These are phyloP conservation scores for Achlya flavicornis DNA, from an alignment of 2,888 invertebrate species.

Conservation along the genomic window DNA sequence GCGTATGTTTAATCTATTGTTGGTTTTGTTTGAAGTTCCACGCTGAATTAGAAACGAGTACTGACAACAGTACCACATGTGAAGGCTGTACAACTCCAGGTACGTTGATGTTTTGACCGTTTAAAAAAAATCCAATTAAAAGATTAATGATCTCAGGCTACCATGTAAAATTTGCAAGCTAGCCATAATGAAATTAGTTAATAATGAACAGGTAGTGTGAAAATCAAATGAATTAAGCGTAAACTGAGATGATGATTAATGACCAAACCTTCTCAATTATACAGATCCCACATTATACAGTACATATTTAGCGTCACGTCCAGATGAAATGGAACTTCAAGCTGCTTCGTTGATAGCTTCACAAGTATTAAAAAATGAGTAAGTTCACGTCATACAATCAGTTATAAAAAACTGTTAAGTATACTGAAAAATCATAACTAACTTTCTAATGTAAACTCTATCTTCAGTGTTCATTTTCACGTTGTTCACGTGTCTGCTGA, in stretches of 20 bases:
- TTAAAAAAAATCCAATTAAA: not conserved
- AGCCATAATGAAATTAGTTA: too few species aligned
- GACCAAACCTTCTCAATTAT: slow-evolving; percentile 14
- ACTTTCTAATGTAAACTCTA: not conserved
- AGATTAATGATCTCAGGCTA: not conserved
- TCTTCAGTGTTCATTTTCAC: slow-evolving; percentile 83
- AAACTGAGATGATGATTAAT: not conserved
- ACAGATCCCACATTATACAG: slow-evolving; percentile 78
- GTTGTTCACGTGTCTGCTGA: slow-evolving; percentile 86
- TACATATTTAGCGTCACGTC: slow-evolving; percentile 84
- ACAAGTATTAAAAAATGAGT: slow-evolving; percentile 79
- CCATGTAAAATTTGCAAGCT: too few species aligned
- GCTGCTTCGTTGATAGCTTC: slow-evolving; percentile 84
- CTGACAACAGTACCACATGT: slow-evolving; percentile 30
- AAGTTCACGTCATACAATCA: slow-evolving; percentile 34
- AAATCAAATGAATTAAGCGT: not conserved
- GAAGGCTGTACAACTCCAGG: slow-evolving; percentile 40
- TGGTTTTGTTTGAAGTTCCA: slow-evolving; percentile 83
- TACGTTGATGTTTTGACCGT: slow-evolving; percentile 18
- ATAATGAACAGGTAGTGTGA: not conserved
- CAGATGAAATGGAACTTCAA: slow-evolving; percentile 85
- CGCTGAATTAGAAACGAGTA: slow-evolving; percentile 81
- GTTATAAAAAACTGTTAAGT: too few species aligned
- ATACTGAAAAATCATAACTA: not conserved
- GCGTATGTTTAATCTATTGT: slow-evolving; percentile 14